Percentiles rank a stretch among this genome's conserved stretches.
Conservation (phyloP, 2,888 invertebrate genomes). For the Coleophora flavipennella region DNA sequence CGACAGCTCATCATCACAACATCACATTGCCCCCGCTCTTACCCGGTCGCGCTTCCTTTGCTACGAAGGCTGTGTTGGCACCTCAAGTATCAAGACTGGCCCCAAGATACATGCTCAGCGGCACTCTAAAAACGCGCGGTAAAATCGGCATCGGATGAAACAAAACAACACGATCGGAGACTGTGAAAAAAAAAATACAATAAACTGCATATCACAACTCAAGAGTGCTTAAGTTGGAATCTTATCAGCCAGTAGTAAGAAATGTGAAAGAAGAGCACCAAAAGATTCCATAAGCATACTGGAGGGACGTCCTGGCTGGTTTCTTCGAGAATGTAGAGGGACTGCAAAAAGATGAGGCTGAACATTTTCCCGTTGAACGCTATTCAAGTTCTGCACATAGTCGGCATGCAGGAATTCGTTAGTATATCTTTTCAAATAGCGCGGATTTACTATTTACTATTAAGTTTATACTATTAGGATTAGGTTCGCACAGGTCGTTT, state of each 20-base stretch:
- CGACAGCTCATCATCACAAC: no score
- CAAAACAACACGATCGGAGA: neutral
- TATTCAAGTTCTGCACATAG: conserved; percentile 46
- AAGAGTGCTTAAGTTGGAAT: no score
- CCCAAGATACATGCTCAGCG: conserved; percentile 37
- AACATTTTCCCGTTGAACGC: conserved; percentile 32
- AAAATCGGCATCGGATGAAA: conserved; percentile 52
- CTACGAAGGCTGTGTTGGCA: no score
- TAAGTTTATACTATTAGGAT: no score
- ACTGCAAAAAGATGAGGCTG: conserved; percentile 15
- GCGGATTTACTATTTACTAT: no score
- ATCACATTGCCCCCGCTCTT: neutral
- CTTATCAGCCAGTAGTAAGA: no score
- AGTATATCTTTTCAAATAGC: conserved; percentile 26
- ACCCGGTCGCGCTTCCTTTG: neutral
- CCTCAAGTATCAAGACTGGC: neutral
- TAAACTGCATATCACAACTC: no score
- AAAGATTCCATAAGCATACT: no score
- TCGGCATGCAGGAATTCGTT: conserved; percentile 55
- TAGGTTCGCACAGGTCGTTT: no score
- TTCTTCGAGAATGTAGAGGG: no score
- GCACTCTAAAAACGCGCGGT: conserved; percentile 21
- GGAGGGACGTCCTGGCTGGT: no score
- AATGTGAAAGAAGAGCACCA: no score
- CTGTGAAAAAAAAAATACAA: conserved; percentile 7